Conservation (phyloP, 2,113 vertebrate species). For the Saccopteryx leptura region DNA sequence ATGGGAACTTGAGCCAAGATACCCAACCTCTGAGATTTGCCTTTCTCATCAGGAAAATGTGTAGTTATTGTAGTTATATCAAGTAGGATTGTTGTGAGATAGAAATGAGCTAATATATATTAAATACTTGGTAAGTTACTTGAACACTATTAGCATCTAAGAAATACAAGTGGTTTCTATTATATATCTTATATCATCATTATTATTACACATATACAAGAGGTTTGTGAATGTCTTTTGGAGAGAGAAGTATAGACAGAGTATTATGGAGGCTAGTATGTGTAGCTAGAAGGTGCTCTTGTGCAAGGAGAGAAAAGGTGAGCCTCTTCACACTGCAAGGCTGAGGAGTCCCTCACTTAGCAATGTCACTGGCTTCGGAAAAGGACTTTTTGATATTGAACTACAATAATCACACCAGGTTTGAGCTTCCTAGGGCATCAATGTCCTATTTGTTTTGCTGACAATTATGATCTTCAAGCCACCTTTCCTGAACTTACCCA, state of each 20-base stretch:
- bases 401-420: neutral
- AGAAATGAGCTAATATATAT: neutral
- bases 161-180: neutral
- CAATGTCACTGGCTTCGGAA: neutral
- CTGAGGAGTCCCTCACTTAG: neutral
- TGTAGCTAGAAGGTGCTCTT: neutral
- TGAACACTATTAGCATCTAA: neutral
- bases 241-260: neutral
- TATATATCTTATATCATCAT: neutral
- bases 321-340: neutral
- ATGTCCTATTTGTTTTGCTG: neutral
- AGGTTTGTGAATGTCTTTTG: neutral
- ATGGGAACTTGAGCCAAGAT: neutral
- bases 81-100: neutral
- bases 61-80: neutral
- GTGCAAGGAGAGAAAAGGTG: neutral
- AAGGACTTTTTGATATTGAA: neutral
- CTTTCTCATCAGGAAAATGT: neutral
- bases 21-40: neutral
- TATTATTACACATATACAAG: neutral
- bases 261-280: neutral
- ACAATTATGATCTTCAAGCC: neutral
- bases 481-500: neutral
- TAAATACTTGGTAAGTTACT: neutral
- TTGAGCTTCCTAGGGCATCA: neutral